Base-by-base conservation (phyloP, 2,113 vertebrate genomes). In the Zosterops pallidus region DNA sequence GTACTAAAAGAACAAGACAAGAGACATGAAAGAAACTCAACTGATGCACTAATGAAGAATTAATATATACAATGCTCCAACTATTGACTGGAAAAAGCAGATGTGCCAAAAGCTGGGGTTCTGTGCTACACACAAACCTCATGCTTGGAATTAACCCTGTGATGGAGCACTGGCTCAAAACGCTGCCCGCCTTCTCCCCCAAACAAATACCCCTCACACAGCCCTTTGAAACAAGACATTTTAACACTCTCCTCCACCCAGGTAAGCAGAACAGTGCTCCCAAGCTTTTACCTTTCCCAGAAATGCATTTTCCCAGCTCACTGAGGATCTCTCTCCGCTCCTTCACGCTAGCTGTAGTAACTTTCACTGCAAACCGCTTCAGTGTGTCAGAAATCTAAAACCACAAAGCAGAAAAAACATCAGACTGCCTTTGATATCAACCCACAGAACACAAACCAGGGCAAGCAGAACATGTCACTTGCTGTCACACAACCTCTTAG, bases 291-390 rank as follows among this genome's bases (percentile, higher is more conserved):
- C 99, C 99, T 99, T 99, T 99, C 81, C 98, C 98, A 76, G 98
- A 97, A 74, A 99, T 95, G 91, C 99, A 99, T 76, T 87, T 98
- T 92, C 98, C 98, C 96, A 99, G 97, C 57, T 99, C 99, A 50
- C 95, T 97, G 29, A 99, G 98, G 91, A 99, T 98, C 91, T 99
- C 98, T 91, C 98, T 98, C 12, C 99, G 98, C 69, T 99, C 99
- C 86, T 99, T 99, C 95, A 99, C 98, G 9, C 99, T 99, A 76
- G 99, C 98, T 92, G 99, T 99, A 1, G 99, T 99, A 53, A 99
- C 99, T 76, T 99, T 99, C 14, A 98, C 97, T 3, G 99, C 99
- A 98, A 99, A 99, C 78, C 98, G 99, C 98, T 99, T 99, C 96
- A 99, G 98, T 3, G 99, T 98, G 41, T 99, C 99, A 29, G 99